Percentiles rank a stretch among this genome's conserved stretches.
phyloP scores from a whole-genome alignment of 2,888 invertebrate genomes.

The Troides aeacus region DNA sequence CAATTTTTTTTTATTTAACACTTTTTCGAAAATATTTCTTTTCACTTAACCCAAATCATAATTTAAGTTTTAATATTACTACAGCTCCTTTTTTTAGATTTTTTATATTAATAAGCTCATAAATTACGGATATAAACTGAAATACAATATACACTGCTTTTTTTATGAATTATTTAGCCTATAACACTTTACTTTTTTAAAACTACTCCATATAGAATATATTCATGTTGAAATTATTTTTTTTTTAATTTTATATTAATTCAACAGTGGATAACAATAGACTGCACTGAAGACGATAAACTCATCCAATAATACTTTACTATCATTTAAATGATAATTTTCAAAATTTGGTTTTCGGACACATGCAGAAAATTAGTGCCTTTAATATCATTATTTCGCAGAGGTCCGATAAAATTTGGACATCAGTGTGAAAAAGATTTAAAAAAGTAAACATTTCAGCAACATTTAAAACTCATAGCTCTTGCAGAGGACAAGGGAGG shows the following conservation, averaged over 20 bases:
- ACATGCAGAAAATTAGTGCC: background rate
- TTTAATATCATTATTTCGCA: background rate
- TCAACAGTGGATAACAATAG: too few relatives aligned
- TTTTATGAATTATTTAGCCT: slow-evolving; percentile 1
- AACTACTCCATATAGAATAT: background rate
- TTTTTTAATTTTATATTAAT: too few relatives aligned
- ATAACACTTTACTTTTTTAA: background rate
- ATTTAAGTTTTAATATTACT: too few relatives aligned
- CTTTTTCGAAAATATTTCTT: too few relatives aligned
- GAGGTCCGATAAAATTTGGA: slow-evolving; percentile 14
- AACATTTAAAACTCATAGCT: slow-evolving; percentile 58
- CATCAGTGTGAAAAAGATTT: slow-evolving; percentile 40
- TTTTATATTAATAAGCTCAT: background rate
- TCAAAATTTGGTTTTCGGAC: background rate
- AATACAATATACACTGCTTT: background rate
- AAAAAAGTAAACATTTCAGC: slow-evolving; percentile 45
- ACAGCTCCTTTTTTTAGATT: background rate
- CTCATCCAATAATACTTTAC: too few relatives aligned
- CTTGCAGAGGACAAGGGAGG: slow-evolving; percentile 67
- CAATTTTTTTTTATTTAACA: too few relatives aligned
- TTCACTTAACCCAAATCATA: too few relatives aligned
- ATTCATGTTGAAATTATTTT: background rate
- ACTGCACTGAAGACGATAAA: too few relatives aligned
- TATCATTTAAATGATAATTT: too few relatives aligned
- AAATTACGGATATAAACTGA: background rate